These are phyloP conservation scores for Tringa solitaria DNA, from an alignment of 2,113 vertebrate genomes.

Conservation along the genomic window DNA sequence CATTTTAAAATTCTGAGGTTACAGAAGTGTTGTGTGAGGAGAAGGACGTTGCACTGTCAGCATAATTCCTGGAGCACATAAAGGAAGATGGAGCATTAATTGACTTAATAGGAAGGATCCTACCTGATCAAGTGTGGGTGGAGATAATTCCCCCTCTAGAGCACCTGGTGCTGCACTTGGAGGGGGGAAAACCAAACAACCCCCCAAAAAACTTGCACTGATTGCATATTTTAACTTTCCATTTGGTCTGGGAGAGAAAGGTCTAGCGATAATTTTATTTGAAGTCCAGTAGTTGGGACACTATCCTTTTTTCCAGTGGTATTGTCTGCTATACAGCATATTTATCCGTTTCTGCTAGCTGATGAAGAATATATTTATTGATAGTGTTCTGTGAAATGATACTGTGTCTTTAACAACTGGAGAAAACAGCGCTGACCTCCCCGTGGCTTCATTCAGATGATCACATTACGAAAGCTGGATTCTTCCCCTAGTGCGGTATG, in stretches of 20 bases:
- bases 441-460: neutral
- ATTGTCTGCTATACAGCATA: neutral
- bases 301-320: fast-evolving
- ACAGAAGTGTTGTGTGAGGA: fast-evolving
- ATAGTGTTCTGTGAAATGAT: neutral
- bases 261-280: fast-evolving
- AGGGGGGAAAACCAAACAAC: neutral
- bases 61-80: neutral
- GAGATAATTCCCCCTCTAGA: neutral
- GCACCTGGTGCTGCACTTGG: neutral
- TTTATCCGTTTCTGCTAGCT: neutral
- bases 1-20: neutral
- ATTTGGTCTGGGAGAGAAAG: neutral
- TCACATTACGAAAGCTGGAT: neutral
- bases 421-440: neutral
- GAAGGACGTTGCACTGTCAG: neutral
- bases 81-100: neutral
- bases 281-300: neutral
- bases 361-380: neutral
- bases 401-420: neutral
- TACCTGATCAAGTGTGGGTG: neutral
- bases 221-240: neutral
- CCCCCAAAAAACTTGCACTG: neutral
- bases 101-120: neutral
- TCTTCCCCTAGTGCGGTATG: neutral